A percentile compares a stretch with the other conserved stretches of the same genome.
Conservation (phyloP, 2,888 invertebrate genomes). For the Oxyteleia sp. region DNA sequence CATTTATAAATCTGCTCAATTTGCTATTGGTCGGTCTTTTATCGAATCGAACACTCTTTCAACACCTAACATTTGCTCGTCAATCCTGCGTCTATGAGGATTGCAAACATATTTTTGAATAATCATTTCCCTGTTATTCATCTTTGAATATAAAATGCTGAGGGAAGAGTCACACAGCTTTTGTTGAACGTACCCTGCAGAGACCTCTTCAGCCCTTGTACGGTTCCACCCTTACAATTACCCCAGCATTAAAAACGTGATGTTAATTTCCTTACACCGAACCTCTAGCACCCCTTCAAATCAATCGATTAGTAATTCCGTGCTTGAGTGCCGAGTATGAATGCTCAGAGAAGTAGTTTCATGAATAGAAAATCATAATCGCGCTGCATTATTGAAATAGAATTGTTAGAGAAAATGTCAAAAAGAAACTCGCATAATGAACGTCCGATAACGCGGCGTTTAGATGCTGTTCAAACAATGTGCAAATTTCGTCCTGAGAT, state of each 20-base stretch:
- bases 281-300: slow-evolving; percentile 83
- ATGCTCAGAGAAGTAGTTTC: slow-evolving; percentile 62
- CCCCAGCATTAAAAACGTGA: slow-evolving; percentile 87
- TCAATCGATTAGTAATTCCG: slow-evolving; percentile 87
- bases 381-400: slow-evolving; percentile 50
- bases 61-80: too few species aligned
- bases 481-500: background rate
- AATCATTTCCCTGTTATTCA: too few species aligned
- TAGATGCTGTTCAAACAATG: background rate
- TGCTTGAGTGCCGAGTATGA: slow-evolving; percentile 79
- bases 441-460: background rate
- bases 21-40: too few species aligned
- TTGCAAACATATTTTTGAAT: too few species aligned
- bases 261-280: slow-evolving; percentile 85
- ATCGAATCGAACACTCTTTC: too few species aligned
- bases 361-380: slow-evolving; percentile 58
- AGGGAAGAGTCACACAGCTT: too few species aligned
- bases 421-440: background rate
- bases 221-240: slow-evolving; percentile 88
- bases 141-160: too few species aligned
- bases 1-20: too few species aligned
- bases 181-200: too few species aligned
- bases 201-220: slow-evolving; percentile 82
- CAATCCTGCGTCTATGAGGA: too few species aligned
- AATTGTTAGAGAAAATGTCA: slow-evolving; percentile 21